Base-by-base conservation (phyloP, 2,888 invertebrate species). In the Odontocerum albicorne region DNA sequence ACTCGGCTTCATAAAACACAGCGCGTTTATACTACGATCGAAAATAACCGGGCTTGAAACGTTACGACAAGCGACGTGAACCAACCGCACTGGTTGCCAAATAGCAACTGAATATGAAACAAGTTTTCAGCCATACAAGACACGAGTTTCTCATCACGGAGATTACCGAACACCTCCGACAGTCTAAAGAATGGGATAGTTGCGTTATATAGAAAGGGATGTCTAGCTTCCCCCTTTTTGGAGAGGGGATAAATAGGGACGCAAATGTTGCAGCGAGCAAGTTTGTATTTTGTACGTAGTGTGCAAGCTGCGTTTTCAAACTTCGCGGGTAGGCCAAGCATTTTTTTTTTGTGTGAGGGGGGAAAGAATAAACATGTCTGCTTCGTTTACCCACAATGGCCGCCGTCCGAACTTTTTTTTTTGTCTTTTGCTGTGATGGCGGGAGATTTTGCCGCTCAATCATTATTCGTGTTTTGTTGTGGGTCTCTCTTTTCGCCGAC, bases 371-470 rank as follows among this genome's bases (percentile, higher is more conserved):
- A 45, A 32, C 21, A 33, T 20, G 27, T 21, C 31, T 16, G 38
- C 27, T 16, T 32, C 40, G 46, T 45, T 33, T 43, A 33, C 56
- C 56, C n/a, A n/a, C n/a, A 56, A 56, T 56, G 50, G 56, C 50
- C 42, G 55, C 22, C 27, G 44, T 20, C 40, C 22, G 13, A 8
- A 36, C n/a, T 36, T 21, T 35, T 47, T 46, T 46, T 19, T 21
- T 46, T 45, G 10, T 46, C 35, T 19, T 21, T 46, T 45, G 10
- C 20, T 45, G 15, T 21, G 36, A 47, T 47, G 47, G 47, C 47
- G 47, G 47, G 36, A 47, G 47, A 47, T 47, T 32, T 38, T 32
- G 39, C 43, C 21, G 20, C 43, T 51, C 51, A 39, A 52, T 52
- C 45, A 45, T 52, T 45, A 45, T 45, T 51, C 36, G 35, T 51